A percentile compares a stretch with the other conserved stretches of the same genome.
Evolutionary conservation across 2,113 vertebrate genomes (phyloP).

Genomic region (Thryonomys swinderianus): DNA sequence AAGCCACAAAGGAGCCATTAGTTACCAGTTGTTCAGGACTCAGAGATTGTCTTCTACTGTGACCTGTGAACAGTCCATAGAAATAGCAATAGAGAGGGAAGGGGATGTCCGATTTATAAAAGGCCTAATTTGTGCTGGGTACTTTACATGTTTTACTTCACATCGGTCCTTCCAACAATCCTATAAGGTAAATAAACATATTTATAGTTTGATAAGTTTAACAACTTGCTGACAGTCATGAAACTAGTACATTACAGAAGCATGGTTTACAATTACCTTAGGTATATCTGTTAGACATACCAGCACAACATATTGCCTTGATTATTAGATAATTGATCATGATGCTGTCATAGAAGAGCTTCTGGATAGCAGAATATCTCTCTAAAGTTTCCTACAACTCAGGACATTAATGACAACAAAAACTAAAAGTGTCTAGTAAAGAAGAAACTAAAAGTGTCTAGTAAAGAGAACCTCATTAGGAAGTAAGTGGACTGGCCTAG

Average conservation of each 20-base stretch:
- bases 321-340: conserved; percentile 23
- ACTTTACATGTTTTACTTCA: conserved; percentile 12
- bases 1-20: conserved; percentile 51
- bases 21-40: background rate
- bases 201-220: conserved; percentile 41
- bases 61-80: background rate
- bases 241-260: conserved; percentile 27
- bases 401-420: conserved; percentile 20
- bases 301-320: conserved; percentile 13
- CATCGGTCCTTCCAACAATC: background rate
- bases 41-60: conserved; percentile 22
- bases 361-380: background rate
- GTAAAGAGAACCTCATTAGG: conserved; percentile 93
- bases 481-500: conserved; percentile 83
- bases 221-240: background rate
- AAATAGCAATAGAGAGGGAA: background rate
- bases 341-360: conserved; percentile 13
- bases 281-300: conserved; percentile 37
- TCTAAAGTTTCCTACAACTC: background rate
- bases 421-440: background rate
- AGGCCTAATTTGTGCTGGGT: background rate
- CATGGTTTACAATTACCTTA: conserved; percentile 49
- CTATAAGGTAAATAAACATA: background rate
- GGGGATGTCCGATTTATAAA: background rate
- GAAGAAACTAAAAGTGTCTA: no score